A percentile compares a stretch with the other conserved stretches of the same genome.
Conservation (phyloP, 2,797 vertebrate species). For the Delichon dasypus region DNA sequence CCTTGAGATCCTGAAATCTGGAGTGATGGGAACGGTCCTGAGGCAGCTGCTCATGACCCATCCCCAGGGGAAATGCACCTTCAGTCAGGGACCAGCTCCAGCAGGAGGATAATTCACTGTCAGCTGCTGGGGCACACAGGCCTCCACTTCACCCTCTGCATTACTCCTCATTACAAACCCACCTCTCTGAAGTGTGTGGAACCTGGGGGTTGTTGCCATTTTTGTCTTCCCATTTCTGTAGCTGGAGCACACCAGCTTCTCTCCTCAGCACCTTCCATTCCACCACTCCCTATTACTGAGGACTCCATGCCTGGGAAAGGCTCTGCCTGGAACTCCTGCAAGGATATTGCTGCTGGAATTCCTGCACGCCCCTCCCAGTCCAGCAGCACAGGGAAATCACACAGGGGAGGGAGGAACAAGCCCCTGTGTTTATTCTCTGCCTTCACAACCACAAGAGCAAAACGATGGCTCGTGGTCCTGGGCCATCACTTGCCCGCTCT, state of each 20-base stretch:
- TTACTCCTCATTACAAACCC: constrained; percentile 69
- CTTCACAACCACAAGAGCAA: not conserved
- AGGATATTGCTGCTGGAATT: not conserved
- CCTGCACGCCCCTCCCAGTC: not conserved
- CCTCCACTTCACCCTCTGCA: constrained; percentile 51
- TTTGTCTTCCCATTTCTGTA: constrained; percentile 7
- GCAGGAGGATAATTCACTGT: constrained; percentile 46
- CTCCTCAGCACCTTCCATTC: not conserved
- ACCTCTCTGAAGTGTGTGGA: not conserved
- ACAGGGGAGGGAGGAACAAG: not conserved
- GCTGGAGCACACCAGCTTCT: constrained; percentile 53
- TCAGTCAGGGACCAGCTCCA: constrained; percentile 16
- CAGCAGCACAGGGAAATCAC: not conserved
- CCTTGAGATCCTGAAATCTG: not conserved
- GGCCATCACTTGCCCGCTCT: rapidly evolving
- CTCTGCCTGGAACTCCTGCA: not conserved
- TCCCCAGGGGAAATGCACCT: constrained; percentile 4
- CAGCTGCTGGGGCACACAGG: constrained; percentile 7
- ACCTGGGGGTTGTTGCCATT: not conserved
- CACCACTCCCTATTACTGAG: not conserved
- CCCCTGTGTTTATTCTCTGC: not conserved
- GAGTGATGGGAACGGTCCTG: not conserved
- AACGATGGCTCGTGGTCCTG: not conserved
- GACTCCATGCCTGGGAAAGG: not conserved
- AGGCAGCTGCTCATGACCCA: constrained; percentile 54